Evolutionary conservation across 2,888 invertebrate species (phyloP).

Genomic region (Empis livida): DNA sequence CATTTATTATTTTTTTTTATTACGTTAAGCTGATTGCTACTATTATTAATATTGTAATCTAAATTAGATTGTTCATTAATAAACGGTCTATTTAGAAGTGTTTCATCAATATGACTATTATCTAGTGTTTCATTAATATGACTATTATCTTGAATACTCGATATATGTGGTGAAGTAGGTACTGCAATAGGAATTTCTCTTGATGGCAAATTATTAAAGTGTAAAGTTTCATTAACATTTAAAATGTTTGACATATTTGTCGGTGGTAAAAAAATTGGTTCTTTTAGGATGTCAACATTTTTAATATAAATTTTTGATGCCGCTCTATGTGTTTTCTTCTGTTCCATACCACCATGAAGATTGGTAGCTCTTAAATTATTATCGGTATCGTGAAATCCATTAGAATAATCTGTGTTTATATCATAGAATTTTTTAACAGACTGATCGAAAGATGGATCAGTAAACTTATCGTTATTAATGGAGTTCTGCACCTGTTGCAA

Average conservation of each 20-base stretch:
- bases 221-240: conserved; percentile 11
- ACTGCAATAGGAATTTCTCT: no score
- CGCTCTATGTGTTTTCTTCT: conserved; percentile 21
- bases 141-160: no score
- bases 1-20: conserved; percentile 14
- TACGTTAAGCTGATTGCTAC: no score
- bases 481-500: conserved; percentile 23
- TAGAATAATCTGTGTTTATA: neutral
- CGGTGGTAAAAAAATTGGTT: conserved; percentile 25
- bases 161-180: no score
- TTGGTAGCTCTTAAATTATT: neutral
- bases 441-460: no score
- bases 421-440: neutral
- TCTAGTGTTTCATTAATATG: no score
- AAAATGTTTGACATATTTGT: conserved; percentile 15
- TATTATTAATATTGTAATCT: no score
- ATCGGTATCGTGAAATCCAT: neutral
- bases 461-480: conserved; percentile 9
- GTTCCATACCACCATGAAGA: neutral
- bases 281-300: conserved; percentile 33
- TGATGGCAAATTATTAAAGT: neutral
- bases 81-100: no score
- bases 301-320: conserved; percentile 32
- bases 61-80: no score
- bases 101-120: no score